These are phyloP conservation scores for Sphaeridia pumilis DNA, from an alignment of 2,888 invertebrate genomes.

Conservation along the genomic window DNA sequence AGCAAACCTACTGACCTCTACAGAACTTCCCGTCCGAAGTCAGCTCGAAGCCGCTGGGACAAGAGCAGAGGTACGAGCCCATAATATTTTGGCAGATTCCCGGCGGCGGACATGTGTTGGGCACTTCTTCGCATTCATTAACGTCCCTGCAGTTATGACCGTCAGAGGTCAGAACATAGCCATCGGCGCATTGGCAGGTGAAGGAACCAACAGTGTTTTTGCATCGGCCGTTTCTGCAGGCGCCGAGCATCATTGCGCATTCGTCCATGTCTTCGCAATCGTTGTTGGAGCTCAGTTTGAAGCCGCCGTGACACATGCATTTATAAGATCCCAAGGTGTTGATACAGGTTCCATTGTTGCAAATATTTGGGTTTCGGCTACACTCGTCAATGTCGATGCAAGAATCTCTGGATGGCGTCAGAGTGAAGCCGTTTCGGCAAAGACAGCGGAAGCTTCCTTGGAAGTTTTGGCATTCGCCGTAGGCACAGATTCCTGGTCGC, in stretches of 20 bases:
- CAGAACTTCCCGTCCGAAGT: slow-evolving; percentile 50
- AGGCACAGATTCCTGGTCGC: slow-evolving; percentile 53
- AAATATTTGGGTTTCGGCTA: slow-evolving; percentile 50
- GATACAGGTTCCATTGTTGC: slow-evolving; percentile 66
- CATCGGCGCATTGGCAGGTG: slow-evolving; percentile 67
- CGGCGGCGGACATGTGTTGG: slow-evolving; percentile 50
- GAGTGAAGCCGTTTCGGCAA: slow-evolving; percentile 56
- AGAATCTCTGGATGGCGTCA: slow-evolving; percentile 52
- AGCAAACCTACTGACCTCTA: slow-evolving; percentile 39
- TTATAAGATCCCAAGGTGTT: slow-evolving; percentile 64
- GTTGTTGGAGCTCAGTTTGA: slow-evolving; percentile 62
- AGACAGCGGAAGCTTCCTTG: slow-evolving; percentile 41
- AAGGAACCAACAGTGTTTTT: slow-evolving; percentile 42
- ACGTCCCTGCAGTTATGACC: slow-evolving; percentile 66
- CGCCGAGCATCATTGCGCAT: slow-evolving; percentile 62
- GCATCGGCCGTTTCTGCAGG: slow-evolving; percentile 71
- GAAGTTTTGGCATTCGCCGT: slow-evolving; percentile 65
- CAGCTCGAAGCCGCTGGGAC: slow-evolving; percentile 65
- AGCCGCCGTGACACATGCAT: slow-evolving; percentile 66
- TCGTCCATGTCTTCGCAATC: slow-evolving; percentile 63
- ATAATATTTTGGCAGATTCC: slow-evolving; percentile 56
- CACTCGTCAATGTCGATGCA: slow-evolving; percentile 67
- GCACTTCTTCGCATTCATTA: slow-evolving; percentile 62
- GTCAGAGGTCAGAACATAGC: slow-evolving; percentile 61
- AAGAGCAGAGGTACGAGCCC: slow-evolving; percentile 60